A percentile compares a stretch with the other conserved stretches of the same genome.
Conservation (phyloP, 2,113 vertebrate species). For the Sphyrna mokarran region DNA sequence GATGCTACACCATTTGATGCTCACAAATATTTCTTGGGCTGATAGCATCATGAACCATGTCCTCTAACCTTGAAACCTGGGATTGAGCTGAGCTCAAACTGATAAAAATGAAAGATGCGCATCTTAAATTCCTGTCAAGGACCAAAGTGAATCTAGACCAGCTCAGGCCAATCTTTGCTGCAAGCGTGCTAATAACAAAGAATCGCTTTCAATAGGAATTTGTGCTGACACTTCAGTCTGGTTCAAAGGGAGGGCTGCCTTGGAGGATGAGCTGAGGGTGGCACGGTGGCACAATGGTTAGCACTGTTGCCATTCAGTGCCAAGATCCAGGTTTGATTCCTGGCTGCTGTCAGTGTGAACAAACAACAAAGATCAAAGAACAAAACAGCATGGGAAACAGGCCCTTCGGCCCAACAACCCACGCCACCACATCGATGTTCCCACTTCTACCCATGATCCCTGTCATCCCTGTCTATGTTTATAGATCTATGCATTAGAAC, state of each 20-base stretch:
- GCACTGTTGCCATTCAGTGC: too few species aligned
- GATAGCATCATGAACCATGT: neutral
- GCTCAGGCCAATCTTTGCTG: neutral
- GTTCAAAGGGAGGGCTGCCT: neutral
- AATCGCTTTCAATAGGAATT: neutral
- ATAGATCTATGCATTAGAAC: too few species aligned
- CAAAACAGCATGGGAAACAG: too few species aligned
- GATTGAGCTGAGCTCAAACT: neutral
- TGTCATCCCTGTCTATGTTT: too few species aligned
- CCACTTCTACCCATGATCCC: too few species aligned
- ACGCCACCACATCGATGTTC: too few species aligned
- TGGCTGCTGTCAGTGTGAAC: too few species aligned
- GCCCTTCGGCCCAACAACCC: too few species aligned
- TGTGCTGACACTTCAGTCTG: neutral
- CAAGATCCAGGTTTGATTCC: too few species aligned
- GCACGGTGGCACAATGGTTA: too few species aligned
- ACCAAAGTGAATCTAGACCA: neutral
- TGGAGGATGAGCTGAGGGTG: neutral
- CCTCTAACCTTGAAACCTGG: conserved; percentile 17
- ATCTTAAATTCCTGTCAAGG: conserved; percentile 13
- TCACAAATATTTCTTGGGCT: conserved; percentile 19
- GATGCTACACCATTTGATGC: neutral
- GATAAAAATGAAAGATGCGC: neutral
- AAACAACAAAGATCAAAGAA: too few species aligned
- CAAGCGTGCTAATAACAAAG: neutral